Evolutionary conservation across 2,113 vertebrate species (phyloP), one percentile per base, ranked within the genome.

Genomic region (Pelvicachromis taeniatus): DNA sequence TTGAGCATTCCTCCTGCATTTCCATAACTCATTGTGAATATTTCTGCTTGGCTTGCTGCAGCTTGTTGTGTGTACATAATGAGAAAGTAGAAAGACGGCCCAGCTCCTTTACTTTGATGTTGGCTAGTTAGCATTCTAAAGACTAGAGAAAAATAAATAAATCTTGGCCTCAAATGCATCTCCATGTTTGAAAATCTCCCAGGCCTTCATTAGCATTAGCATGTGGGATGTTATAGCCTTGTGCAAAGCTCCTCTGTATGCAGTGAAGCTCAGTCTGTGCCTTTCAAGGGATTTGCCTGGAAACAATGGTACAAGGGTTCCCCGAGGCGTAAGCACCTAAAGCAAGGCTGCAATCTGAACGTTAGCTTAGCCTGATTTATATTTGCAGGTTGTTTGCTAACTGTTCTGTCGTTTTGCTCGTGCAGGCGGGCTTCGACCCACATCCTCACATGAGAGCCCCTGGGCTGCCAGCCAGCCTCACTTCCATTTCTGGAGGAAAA

Each of bases 401-500:
- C 58, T 38, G 68, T 78, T 65, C 9, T 8, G 9, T 68, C 2
- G 56, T 58, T 42, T 75, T 85, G 31, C 55, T 90, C 4, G 5
- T 85, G 0, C 93, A 99, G 98, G 97, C 97, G 2, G 97, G 97
- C 1, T 99, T 99, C 19, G 98, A 99, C 91, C 98, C 98, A 0
- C 98, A 99, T 73, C 96, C 98, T 1, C 96, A 97, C 95, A 98
- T 99, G 98, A 94, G 98, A 93, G 96, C 97, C 77, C 96, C 98
- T 0, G 98, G 97, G 21, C 96, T 99, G 78, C 97, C 98, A 56
- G 95, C 97, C 1, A 97, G 97, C 93, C 97, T 99, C 45, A 96
- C 97, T 0, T 98, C 98, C 87, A 99, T 99, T 89, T 97, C 98
- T 1, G 98, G 98, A 16, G 97, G 98, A 84, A 99, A 99, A 91